Conservation (phyloP, 2,797 vertebrate genomes). For the Nannoperca obscura region DNA sequence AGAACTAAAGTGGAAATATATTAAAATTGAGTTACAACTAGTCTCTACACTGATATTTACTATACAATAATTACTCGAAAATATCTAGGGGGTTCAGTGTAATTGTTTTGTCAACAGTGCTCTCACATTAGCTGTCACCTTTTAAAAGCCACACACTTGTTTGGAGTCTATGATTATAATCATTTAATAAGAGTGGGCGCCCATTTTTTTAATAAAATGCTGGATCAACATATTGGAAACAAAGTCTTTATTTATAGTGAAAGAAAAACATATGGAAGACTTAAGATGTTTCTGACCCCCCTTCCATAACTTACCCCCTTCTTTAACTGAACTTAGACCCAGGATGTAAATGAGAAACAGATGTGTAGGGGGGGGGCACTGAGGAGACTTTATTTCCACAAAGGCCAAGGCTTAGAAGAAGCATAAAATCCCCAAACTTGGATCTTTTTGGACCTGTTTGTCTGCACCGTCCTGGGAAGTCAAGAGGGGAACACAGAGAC, state of each 20-base stretch:
- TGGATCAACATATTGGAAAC: slow-evolving; percentile 23
- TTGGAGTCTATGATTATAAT: slow-evolving; percentile 23
- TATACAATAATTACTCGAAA: slow-evolving; percentile 30
- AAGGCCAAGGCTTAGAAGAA: slow-evolving; percentile 61
- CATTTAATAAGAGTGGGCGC: background rate
- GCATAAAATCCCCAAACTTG: slow-evolving; percentile 66
- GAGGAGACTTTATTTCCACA: slow-evolving; percentile 51
- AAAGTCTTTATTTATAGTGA: slow-evolving; percentile 41
- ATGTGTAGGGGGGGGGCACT: slow-evolving; percentile 59
- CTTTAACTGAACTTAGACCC: slow-evolving; percentile 65
- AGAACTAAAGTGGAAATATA: slow-evolving; percentile 1
- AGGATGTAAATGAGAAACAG: slow-evolving; percentile 79
- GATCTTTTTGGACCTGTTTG: slow-evolving; percentile 41
- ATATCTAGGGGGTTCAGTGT: slow-evolving; percentile 19
- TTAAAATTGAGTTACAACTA: slow-evolving; percentile 5
- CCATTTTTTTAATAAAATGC: slow-evolving; percentile 13
- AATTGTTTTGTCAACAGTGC: slow-evolving; percentile 39
- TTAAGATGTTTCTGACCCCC: slow-evolving; percentile 44
- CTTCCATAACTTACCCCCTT: slow-evolving; percentile 5
- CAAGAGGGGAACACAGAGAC: slow-evolving; percentile 24
- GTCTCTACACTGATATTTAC: background rate
- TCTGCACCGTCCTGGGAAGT: slow-evolving; percentile 40
- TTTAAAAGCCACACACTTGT: slow-evolving; percentile 41
- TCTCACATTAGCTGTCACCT: slow-evolving; percentile 18
- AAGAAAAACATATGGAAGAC: slow-evolving; percentile 49